Evolutionary conservation across 2,888 invertebrate species (phyloP), one percentile per base, ranked within the genome.

Genomic region (Xylophagus ater): DNA sequence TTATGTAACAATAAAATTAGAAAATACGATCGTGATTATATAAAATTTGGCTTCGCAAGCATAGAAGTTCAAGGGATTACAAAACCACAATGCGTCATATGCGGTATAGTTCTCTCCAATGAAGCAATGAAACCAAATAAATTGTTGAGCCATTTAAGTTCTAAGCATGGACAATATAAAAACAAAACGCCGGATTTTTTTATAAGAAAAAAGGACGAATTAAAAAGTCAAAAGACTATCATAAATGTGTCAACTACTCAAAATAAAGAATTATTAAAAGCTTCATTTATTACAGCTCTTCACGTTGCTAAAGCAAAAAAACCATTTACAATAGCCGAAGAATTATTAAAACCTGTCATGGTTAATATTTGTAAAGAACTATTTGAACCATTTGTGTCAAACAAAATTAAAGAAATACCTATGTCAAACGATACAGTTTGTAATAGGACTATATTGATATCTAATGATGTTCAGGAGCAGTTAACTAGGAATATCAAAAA

Each of bases 361-460:
- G 12, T 26, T 28, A 25, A 25, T 25, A 34, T 34, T 34, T 35
- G 35, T 20, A 28, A 28, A 35, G 35, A 35, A 35, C 26, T 35
- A 20, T 35, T 28, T 35, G 35, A 28, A 28, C 18, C 28, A 14
- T 19, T 12, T 25, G 25, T 18, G 34, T 24, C 25, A 25, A 34
- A 34, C 18, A 34, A 34, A 25, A 34, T 34, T 17, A 18, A 30
- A 30, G 30, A 30, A 30, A 34, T 26, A 26, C 35, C 35, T 18
- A 35, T 35, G 35, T 35, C 25, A 35, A 35, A 26, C 26, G 26
- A 35, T 28, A 35, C 26, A 26, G 26, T 35, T 26, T 25, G 35
- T 35, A 25, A 35, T 12, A 34, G 34, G 8, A 26, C 34, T 34
- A 26, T 26, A 19, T 19, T 35, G 25, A 35, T 35, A 26, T 26